Base-by-base conservation (phyloP, 2,888 invertebrate species). In the Atethmia centrago region DNA sequence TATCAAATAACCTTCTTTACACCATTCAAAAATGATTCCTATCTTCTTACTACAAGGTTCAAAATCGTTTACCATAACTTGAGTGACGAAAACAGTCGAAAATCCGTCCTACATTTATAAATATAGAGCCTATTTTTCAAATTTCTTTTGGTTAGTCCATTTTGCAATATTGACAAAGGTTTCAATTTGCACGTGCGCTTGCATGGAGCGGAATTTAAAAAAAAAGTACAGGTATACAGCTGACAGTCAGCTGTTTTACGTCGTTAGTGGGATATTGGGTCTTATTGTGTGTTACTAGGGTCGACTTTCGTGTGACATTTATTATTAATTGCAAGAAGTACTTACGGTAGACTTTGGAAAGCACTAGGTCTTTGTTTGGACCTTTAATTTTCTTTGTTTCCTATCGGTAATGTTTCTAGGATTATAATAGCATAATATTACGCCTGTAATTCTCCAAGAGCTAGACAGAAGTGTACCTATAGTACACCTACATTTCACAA, bases 241-340 rank as follows among this genome's bases (percentile, higher is more conserved):
- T 92, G 92, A 92, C 86, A 75, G 84, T 92, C 93, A 93, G 93
- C 93, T 93, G 93, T 92, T 91, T 31, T 16, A 3, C 1, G 0
- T 28, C 1, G 0, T 0, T 36, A 12, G 42, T 51, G 10, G n/a
- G 16, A 71, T 49, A 76, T 63, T 79, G 9, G 16, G 51, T 45
- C 53, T 77, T 77, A 74, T 42, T 0, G 0, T 0, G 0, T 12
- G 1, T 0, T 0, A 0, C 0, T 73, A 74, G 55, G 49, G 69
- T 70, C 4, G n/a, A 58, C 31, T 65, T 49, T 84, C 3, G 25
- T 31, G n/a, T 67, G 66, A 0, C 0, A 19, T 55, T 28, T 28
- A 31, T 81, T 79, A 79, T 74, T 79, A 80, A 59, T 63, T 79
- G 49, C 10, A 47, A 72, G 16, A 51, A 65, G 58, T 65, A 28